These are phyloP conservation scores for Prunella strophiata DNA, from an alignment of 2,797 vertebrate genomes.

Conservation along the genomic window DNA sequence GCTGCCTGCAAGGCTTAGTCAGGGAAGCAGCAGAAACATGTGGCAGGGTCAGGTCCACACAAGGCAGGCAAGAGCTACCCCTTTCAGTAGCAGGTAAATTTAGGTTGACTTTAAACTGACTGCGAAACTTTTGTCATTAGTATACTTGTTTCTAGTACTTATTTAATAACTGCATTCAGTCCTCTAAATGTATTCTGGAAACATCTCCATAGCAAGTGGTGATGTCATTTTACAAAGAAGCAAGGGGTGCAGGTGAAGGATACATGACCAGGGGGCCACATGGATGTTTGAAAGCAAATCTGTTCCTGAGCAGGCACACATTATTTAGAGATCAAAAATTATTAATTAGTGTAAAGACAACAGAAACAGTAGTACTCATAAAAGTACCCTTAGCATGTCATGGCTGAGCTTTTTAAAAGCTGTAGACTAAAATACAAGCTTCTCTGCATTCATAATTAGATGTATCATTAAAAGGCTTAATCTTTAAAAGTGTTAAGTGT, in stretches of 20 bases:
- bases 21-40: slow-evolving; percentile 17
- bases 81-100: slow-evolving; percentile 33
- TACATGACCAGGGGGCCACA: neutral
- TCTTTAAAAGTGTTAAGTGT: neutral
- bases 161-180: neutral
- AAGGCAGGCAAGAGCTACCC: slow-evolving; percentile 14
- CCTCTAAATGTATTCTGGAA: neutral
- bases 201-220: neutral
- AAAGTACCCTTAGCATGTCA: neutral
- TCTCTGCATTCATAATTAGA: neutral
- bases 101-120: slow-evolving; percentile 2
- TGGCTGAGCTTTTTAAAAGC: neutral
- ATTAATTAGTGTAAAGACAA: neutral
- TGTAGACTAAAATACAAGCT: neutral
- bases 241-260: neutral
- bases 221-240: neutral
- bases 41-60: slow-evolving; percentile 19
- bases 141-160: neutral
- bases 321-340: neutral
- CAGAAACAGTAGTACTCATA: neutral
- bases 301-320: neutral
- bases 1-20: slow-evolving; percentile 1
- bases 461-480: neutral
- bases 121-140: neutral
- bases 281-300: neutral